Evolutionary conservation across 2,113 vertebrate genomes (phyloP), one percentile per base, ranked within the genome.

Genomic region (Hepsetus odoe): DNA sequence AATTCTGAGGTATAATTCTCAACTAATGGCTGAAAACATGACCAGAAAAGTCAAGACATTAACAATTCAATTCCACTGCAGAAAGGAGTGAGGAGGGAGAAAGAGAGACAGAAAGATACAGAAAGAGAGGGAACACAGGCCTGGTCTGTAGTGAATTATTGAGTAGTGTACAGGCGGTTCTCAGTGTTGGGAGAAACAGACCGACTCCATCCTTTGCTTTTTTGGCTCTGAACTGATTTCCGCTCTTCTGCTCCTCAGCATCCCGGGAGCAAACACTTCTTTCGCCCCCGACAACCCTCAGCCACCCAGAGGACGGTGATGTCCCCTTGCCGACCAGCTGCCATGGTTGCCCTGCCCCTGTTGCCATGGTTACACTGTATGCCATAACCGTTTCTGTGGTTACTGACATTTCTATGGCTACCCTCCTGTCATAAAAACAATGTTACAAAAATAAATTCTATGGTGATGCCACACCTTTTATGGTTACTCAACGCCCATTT

Each of bases 111-210:
- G 72, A 49, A n/a, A 26, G 70, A 58, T 24, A 59, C 28, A 8
- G 20, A 32, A 30, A 30, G 24, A 30, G 40, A n/a, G 49, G 22
- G 56, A 51, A 51, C 9, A 53, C 53, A 71, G 6, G 8, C 65
- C 30, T 13, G 8, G 61, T 40, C 24, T 0, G 28, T 42, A 32
- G 35, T 76, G 58, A 76, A 76, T 76, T 76, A 76, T 76, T 76
- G 64, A 76, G 67, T 49, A 58, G 64, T 58, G 49, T 44, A 42
- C 24, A 44, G 12, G 7, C 46, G 20, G 46, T 49, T 2, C 46
- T 46, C 46, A 20, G 46, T 1, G 46, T 18, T 20, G 46, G 42
- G 46, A 61, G 33, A 44, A 68, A 49, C 74, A 56, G 64, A 44
- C 42, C 1, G 42, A 16, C 42, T 44, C 46, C 74, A 42, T n/a